Conservation (phyloP, 1,140 invertebrate genomes). For the Apis florea region DNA sequence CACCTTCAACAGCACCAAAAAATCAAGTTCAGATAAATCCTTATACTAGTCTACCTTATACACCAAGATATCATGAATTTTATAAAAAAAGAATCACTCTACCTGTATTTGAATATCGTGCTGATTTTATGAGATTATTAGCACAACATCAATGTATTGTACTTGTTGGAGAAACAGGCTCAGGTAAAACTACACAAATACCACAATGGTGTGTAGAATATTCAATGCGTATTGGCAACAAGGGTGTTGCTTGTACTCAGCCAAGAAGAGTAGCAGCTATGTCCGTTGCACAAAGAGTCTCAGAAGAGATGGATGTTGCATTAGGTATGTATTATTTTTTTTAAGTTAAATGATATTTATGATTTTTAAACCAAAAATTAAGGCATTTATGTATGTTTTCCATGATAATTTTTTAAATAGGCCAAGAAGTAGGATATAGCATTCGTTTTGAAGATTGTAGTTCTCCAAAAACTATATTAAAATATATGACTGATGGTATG, state of each 20-base stretch:
- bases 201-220: slow-evolving; percentile 97
- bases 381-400: slow-evolving; percentile 8
- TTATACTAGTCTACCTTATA: slow-evolving; percentile 88
- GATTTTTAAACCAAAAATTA: not conserved
- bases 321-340: slow-evolving; percentile 80
- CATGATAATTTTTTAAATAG: slow-evolving; percentile 68
- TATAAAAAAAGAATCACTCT: slow-evolving; percentile 93
- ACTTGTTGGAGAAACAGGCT: slow-evolving; percentile 97
- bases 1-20: slow-evolving; percentile 76
- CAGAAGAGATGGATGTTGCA: slow-evolving; percentile 99
- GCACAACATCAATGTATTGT: slow-evolving; percentile 95
- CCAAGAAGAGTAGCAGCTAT: slow-evolving; percentile 98
- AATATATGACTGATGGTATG: slow-evolving; percentile 99
- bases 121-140: slow-evolving; percentile 96
- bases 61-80: slow-evolving; percentile 90
- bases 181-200: slow-evolving; percentile 98
- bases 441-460: slow-evolving; percentile 99
- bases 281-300: slow-evolving; percentile 98
- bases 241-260: slow-evolving; percentile 98
- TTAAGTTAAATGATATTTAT: not conserved
- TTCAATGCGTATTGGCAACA: slow-evolving; percentile 86
- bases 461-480: slow-evolving; percentile 93
- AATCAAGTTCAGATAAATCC: slow-evolving; percentile 84
- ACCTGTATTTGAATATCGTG: slow-evolving; percentile 98
- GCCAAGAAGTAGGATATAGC: slow-evolving; percentile 98